Evolutionary conservation across 2,113 vertebrate genomes (phyloP).

Genomic region (Sinocyclocheilus rhinocerous): DNA sequence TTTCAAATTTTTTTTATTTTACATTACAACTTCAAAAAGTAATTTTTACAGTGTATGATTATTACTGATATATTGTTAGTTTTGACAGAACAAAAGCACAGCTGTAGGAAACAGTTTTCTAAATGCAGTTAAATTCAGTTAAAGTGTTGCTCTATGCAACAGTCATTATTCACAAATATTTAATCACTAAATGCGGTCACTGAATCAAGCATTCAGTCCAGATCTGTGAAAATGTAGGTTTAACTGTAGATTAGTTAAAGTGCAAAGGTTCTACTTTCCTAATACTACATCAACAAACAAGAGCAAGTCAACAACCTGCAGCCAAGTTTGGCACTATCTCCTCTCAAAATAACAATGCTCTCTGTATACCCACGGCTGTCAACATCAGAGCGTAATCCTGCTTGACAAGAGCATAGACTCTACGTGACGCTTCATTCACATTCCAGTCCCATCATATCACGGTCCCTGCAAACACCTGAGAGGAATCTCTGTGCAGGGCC

Average conservation of each 20-base stretch:
- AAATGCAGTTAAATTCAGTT: too few relatives aligned
- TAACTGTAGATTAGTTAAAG: neutral
- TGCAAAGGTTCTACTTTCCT: neutral
- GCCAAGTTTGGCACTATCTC: conserved; percentile 22
- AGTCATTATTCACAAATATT: neutral
- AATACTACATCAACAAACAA: neutral
- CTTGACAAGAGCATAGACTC: conserved; percentile 32
- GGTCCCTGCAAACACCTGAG: conserved; percentile 43
- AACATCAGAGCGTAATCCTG: conserved; percentile 33
- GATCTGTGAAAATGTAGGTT: neutral
- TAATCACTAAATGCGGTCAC: neutral
- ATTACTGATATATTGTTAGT: neutral
- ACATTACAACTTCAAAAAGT: too few relatives aligned
- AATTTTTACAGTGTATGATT: too few relatives aligned
- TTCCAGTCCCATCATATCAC: conserved; percentile 44
- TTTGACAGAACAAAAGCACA: neutral
- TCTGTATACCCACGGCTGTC: conserved; percentile 7
- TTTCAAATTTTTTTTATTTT: too few relatives aligned
- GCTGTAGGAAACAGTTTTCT: too few relatives aligned
- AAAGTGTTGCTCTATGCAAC: neutral
- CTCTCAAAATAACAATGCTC: conserved; percentile 24
- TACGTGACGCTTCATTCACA: conserved; percentile 36
- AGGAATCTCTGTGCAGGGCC: conserved; percentile 1
- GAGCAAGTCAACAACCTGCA: conserved; percentile 6
- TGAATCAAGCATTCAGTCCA: neutral